A percentile compares a stretch with the other conserved stretches of the same genome.
phyloP scores from a whole-genome alignment of 2,113 vertebrate species.

The Empidonax traillii region DNA sequence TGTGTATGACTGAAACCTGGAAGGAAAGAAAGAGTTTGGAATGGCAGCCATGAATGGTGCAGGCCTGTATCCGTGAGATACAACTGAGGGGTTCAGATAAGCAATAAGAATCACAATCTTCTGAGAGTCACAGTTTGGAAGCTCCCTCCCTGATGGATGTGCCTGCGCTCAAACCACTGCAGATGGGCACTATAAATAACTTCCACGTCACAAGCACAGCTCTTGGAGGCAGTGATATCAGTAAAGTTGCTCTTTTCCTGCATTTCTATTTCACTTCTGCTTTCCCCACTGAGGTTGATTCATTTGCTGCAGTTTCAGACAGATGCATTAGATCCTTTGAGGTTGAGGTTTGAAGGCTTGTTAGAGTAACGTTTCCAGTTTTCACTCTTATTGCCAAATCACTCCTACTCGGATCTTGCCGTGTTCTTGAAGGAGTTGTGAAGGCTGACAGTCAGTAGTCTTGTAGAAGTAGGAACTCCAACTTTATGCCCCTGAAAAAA shows the following conservation, averaged over 20 bases:
- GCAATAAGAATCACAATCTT: background rate
- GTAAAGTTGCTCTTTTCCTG: background rate
- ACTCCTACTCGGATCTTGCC: background rate
- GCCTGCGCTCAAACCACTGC: background rate
- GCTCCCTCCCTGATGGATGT: background rate
- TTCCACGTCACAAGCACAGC: background rate
- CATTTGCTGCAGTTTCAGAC: background rate
- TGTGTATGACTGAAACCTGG: background rate
- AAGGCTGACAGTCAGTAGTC: background rate
- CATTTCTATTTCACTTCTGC: background rate
- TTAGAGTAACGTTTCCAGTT: background rate
- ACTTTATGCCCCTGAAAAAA: background rate
- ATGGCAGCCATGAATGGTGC: background rate
- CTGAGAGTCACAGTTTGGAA: background rate
- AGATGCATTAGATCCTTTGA: background rate
- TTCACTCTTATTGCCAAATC: background rate
- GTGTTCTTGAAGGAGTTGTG: background rate
- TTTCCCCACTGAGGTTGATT: background rate
- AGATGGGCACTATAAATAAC: background rate
- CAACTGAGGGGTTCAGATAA: background rate
- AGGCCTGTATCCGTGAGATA: background rate
- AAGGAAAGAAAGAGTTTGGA: background rate
- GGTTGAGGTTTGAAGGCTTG: background rate
- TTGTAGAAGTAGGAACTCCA: background rate
- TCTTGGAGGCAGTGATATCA: fast-evolving